Percentiles rank a stretch among this genome's conserved stretches.
phyloP scores from a whole-genome alignment of 2,888 invertebrate species.

The Lasiommata megera region DNA sequence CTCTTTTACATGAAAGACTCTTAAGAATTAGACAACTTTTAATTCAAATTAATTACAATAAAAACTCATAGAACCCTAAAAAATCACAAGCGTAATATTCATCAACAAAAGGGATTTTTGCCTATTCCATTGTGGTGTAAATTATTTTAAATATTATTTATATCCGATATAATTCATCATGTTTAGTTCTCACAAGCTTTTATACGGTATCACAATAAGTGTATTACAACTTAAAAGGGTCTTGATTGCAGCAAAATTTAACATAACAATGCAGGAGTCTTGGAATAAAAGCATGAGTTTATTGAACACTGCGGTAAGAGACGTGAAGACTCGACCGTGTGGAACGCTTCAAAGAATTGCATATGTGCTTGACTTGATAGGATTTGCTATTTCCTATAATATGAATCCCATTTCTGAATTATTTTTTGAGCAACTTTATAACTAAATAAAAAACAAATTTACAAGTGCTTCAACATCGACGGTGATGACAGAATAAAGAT shows the following conservation, averaged over 20 bases:
- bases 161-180: slow-evolving; percentile 9
- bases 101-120: slow-evolving; percentile 14
- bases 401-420: no score
- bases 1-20: no score
- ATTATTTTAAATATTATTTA: slow-evolving; percentile 24
- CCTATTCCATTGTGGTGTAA: slow-evolving; percentile 21
- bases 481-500: no score
- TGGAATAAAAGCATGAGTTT: slow-evolving; percentile 29
- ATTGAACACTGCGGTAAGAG: no score
- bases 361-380: no score
- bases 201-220: slow-evolving; percentile 39
- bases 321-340: no score
- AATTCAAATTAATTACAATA: not conserved
- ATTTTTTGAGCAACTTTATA: no score
- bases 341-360: no score
- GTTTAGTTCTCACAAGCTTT: slow-evolving; percentile 38
- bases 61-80: slow-evolving; percentile 2
- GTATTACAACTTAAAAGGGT: slow-evolving; percentile 34
- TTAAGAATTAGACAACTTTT: no score
- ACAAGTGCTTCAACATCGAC: no score
- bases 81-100: not conserved
- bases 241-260: slow-evolving; percentile 40
- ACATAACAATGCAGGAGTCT: slow-evolving; percentile 56
- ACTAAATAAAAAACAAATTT: no score
- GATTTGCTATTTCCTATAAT: no score